Evolutionary conservation across 2,888 invertebrate genomes (phyloP).

Genomic region (Chymomyza fuscimana): DNA sequence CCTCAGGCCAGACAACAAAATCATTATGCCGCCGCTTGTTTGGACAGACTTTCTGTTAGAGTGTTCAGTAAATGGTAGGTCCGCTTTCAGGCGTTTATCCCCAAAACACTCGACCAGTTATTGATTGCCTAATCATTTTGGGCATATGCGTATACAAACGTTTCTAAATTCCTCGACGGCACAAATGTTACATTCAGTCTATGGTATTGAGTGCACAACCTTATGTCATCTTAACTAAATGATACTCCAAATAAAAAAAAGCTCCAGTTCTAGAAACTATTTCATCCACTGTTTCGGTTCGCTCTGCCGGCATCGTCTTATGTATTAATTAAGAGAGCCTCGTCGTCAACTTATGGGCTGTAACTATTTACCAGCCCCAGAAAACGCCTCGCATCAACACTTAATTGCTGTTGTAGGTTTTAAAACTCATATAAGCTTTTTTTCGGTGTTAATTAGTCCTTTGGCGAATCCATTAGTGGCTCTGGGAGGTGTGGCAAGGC

Average conservation of each 20-base stretch:
- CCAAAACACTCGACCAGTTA: conserved; percentile 30
- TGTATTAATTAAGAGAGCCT: conserved; percentile 26
- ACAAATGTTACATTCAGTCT: conserved; percentile 54
- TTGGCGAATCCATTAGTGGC: conserved; percentile 60
- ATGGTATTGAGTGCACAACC: conserved; percentile 37
- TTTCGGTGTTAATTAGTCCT: conserved; percentile 67
- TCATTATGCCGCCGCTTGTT: conserved; percentile 74
- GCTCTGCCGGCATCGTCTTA: neutral
- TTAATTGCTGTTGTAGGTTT: neutral
- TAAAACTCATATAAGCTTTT: conserved; percentile 28
- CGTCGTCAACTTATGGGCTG: conserved; percentile 11
- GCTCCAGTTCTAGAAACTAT: neutral
- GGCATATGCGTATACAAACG: conserved; percentile 15
- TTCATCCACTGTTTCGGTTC: neutral
- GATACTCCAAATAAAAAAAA: neutral
- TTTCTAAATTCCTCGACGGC: conserved; percentile 58
- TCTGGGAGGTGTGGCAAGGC: conserved; percentile 37
- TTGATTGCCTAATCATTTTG: conserved; percentile 73
- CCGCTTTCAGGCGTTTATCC: conserved; percentile 9
- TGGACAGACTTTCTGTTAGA: conserved; percentile 27
- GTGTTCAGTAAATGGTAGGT: neutral
- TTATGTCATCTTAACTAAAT: conserved; percentile 27
- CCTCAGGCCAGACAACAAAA: conserved; percentile 79
- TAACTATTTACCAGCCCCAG: conserved; percentile 1
- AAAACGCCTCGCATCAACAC: conserved; percentile 30